Evolutionary conservation across 2,888 invertebrate genomes (phyloP).

Genomic region (Melanostoma mellinum): DNA sequence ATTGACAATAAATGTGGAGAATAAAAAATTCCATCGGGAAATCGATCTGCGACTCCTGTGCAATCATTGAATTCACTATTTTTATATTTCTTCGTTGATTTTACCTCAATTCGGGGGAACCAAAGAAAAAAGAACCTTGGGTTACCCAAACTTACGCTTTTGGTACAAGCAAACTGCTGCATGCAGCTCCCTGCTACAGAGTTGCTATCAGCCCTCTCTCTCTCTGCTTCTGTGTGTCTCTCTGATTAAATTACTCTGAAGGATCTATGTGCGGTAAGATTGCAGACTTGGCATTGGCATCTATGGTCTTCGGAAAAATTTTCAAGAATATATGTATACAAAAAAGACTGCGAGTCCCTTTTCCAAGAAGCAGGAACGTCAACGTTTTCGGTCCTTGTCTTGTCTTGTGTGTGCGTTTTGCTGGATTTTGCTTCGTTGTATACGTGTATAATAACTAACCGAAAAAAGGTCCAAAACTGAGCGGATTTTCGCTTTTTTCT

Average conservation of each 20-base stretch:
- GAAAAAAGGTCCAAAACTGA: constrained; percentile 59
- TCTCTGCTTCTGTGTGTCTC: background rate
- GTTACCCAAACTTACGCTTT: constrained; percentile 47
- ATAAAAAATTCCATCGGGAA: constrained; percentile 59
- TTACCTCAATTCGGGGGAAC: background rate
- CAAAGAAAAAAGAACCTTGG: background rate
- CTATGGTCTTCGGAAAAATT: constrained; percentile 27
- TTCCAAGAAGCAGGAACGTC: constrained; percentile 5
- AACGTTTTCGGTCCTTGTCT: constrained; percentile 28
- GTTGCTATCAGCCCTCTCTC: constrained; percentile 13
- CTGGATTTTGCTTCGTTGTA: constrained; percentile 38
- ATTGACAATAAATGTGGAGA: constrained; percentile 54
- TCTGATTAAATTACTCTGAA: constrained; percentile 70
- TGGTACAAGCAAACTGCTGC: constrained; percentile 15
- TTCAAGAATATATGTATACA: constrained; percentile 10
- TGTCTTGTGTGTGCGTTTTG: constrained; percentile 58
- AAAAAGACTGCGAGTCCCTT: constrained; percentile 1
- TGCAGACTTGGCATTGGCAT: constrained; percentile 60
- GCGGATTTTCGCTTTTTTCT: constrained; percentile 58
- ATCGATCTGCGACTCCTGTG: constrained; percentile 68
- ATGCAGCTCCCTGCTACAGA: constrained; percentile 13
- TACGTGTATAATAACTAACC: constrained; percentile 4
- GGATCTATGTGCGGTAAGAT: constrained; percentile 66
- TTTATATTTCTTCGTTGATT: constrained; percentile 22
- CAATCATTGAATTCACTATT: constrained; percentile 69